These are phyloP conservation scores for Gerosis bhagava DNA, from an alignment of 2,888 invertebrate species.

Conservation along the genomic window DNA sequence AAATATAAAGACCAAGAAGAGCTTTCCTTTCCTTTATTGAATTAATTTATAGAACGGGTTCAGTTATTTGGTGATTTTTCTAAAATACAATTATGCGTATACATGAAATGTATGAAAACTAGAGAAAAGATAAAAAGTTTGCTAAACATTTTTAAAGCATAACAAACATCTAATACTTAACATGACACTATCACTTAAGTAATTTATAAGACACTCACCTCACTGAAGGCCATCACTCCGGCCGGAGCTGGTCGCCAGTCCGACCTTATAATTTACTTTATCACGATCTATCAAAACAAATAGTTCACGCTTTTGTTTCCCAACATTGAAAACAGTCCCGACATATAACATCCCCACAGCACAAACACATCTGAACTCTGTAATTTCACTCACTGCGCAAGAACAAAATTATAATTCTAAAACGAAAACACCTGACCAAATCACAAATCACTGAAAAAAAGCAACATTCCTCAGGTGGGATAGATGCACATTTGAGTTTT, in stretches of 20 bases:
- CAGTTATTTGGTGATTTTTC: no score
- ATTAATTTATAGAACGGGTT: no score
- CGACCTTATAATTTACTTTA: conserved; percentile 75
- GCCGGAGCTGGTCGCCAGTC: conserved; percentile 80
- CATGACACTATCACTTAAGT: conserved; percentile 8
- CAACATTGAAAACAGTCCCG: conserved; percentile 80
- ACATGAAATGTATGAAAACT: conserved; percentile 1
- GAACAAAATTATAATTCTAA: conserved; percentile 78
- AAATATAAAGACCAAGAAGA: no score
- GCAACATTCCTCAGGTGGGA: conserved; percentile 86
- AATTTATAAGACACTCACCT: conserved; percentile 79
- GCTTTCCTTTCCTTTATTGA: no score
- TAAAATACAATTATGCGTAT: no score
- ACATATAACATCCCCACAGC: conserved; percentile 77
- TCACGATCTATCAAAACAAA: conserved; percentile 79
- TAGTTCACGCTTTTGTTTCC: conserved; percentile 79
- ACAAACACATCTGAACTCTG: conserved; percentile 78
- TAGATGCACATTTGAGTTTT: conserved; percentile 63
- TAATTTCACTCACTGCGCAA: conserved; percentile 80
- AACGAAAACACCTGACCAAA: conserved; percentile 83
- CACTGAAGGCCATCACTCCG: conserved; percentile 90
- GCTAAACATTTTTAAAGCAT: conserved; percentile 18
- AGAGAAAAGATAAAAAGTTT: not conserved
- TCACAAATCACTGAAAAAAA: conserved; percentile 84
- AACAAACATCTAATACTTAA: conserved; percentile 24